Evolutionary conservation across 2,113 vertebrate genomes (phyloP), one percentile per base, ranked within the genome.

Genomic region (Phrynosoma platyrhinos): DNA sequence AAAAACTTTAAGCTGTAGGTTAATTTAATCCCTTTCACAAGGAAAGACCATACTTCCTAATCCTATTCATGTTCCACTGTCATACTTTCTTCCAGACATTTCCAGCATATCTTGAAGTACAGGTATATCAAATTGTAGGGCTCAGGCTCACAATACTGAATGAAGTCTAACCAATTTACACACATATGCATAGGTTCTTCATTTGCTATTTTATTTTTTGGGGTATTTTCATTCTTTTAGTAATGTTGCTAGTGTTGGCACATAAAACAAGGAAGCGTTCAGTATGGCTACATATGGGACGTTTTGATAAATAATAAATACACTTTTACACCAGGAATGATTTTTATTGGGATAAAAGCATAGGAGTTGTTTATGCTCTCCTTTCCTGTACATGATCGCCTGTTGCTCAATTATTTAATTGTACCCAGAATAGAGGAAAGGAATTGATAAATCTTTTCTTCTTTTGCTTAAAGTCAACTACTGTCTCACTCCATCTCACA

Each of bases 311-410:
- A 27, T 1, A 92, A 84, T 6, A 74, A 81, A 74, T 16, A 55
- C 18, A 36, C 84, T 74, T 25, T 89, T 79, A 30, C 40, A 77
- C 82, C 25, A 62, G 79, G 79, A 72, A 40, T 27, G 40, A 36
- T 36, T 5, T 85, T 90, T 58, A 36, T 52, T 20, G 36, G 23
- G 42, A 3, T 68, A 69, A 16, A 1, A 84, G 4, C 27, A 74
- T 0, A 14, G 66, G 27, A 86, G 0, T 25, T 91, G 5, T 32
- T 8, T 64, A 64, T 32, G 0, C 0, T 40, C 36, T 4, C 71
- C 27, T 72, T 76, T 79, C 55, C 82, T 90, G 58, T 80, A 64
- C 2, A 53, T n/a, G 25, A 42, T 9, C 8, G 74, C 79, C 87
- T 52, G 58, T 23, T 64, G 30, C 42, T 78, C 36, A 23, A 13